Conservation (phyloP, 1,140 invertebrate genomes). For the Cylas formicarius region DNA sequence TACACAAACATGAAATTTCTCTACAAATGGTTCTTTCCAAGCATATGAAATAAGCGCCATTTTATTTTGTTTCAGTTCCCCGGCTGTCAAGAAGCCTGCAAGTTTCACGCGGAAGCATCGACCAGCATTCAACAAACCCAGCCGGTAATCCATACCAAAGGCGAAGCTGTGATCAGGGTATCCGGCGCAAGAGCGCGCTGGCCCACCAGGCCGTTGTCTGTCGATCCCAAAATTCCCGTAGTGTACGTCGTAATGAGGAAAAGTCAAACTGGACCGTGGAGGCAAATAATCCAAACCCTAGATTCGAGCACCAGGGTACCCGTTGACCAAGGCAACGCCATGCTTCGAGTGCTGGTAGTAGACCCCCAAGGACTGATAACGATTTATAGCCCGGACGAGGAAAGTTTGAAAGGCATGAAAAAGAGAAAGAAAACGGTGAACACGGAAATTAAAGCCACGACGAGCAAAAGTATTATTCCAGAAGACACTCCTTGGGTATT, state of each 20-base stretch:
- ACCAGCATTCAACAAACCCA: constrained; percentile 50
- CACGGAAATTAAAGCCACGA: constrained; percentile 53
- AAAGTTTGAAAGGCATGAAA: constrained; percentile 35
- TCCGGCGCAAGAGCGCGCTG: constrained; percentile 51
- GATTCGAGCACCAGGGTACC: constrained; percentile 52
- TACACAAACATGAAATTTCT: no score
- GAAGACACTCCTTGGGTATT: constrained; percentile 52
- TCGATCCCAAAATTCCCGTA: constrained; percentile 43
- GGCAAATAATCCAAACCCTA: constrained; percentile 58
- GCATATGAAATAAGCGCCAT: constrained; percentile 5
- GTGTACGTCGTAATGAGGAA: constrained; percentile 63
- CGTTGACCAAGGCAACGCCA: constrained; percentile 47
- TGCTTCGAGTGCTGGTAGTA: constrained; percentile 58
- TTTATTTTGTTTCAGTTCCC: constrained; percentile 52
- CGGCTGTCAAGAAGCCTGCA: constrained; percentile 60
- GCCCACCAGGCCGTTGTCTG: constrained; percentile 51
- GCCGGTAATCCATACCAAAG: constrained; percentile 59
- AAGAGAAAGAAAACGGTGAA: constrained; percentile 47
- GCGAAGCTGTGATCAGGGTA: constrained; percentile 54
- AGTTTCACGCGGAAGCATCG: constrained; percentile 55
- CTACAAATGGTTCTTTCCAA: no score
- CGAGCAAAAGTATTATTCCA: constrained; percentile 46
- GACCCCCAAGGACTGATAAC: constrained; percentile 57
- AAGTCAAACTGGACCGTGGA: constrained; percentile 53
- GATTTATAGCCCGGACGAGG: constrained; percentile 57